Percentiles rank a stretch among this genome's conserved stretches.
Conservation (phyloP, 2,888 invertebrate genomes). For the Rhopalosiphum nymphaeae region DNA sequence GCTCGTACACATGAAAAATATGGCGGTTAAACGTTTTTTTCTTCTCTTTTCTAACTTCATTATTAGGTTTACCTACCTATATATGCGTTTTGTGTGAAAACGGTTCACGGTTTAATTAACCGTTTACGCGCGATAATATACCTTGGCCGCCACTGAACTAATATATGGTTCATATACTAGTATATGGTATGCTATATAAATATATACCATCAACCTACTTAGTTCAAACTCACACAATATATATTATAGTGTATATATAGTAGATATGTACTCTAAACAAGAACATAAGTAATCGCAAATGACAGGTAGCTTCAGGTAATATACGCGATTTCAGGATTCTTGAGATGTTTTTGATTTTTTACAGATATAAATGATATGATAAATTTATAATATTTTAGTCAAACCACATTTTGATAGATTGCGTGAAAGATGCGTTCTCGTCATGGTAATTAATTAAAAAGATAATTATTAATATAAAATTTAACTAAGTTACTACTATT, state of each 20-base stretch:
- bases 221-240: background rate
- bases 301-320: background rate
- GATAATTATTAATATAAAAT: too few species aligned
- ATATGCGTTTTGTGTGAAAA: constrained; percentile 39
- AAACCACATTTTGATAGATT: background rate
- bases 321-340: background rate
- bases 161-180: too few species aligned
- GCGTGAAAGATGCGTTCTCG: background rate
- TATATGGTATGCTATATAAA: background rate
- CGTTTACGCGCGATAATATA: constrained; percentile 14
- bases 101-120: constrained; percentile 41
- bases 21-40: constrained; percentile 36
- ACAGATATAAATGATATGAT: background rate
- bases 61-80: background rate
- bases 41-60: background rate
- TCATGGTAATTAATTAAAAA: background rate
- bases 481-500: background rate
- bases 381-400: background rate
- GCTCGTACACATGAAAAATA: background rate
- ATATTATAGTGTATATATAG: background rate
- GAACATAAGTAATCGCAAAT: background rate
- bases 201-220: background rate
- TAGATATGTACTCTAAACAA: too few species aligned
- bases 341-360: background rate
- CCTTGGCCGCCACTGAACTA: background rate